Conservation (phyloP, 1,140 invertebrate species). For the Lordiphosa collinella region DNA sequence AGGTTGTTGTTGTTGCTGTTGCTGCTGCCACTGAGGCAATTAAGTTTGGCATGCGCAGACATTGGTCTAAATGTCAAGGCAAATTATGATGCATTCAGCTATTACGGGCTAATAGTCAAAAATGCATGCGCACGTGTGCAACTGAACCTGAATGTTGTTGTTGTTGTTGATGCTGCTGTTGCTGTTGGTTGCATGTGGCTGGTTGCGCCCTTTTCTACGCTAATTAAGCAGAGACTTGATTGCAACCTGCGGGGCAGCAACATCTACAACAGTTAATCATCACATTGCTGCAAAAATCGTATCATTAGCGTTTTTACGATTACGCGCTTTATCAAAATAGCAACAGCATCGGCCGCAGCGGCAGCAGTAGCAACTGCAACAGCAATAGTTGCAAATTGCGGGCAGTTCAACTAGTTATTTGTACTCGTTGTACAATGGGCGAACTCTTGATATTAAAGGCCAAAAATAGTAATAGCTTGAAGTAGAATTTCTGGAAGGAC, state of each 20-base stretch:
- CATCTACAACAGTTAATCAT: slow-evolving; percentile 66
- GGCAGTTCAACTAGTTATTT: background rate
- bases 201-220: slow-evolving; percentile 70
- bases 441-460: background rate
- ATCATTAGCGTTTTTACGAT: slow-evolving; percentile 73
- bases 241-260: slow-evolving; percentile 16
- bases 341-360: slow-evolving; percentile 24
- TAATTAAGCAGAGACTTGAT: slow-evolving; percentile 57
- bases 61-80: slow-evolving; percentile 74
- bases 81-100: slow-evolving; percentile 74
- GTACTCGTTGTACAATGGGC: slow-evolving; percentile 4
- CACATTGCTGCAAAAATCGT: slow-evolving; percentile 64
- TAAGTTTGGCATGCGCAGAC: slow-evolving; percentile 69
- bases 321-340: slow-evolving; percentile 72
- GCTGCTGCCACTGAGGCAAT: slow-evolving; percentile 41
- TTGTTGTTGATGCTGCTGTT: slow-evolving; percentile 11
- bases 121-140: slow-evolving; percentile 69
- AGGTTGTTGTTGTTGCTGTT: slow-evolving; percentile 20
- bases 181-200: slow-evolving; percentile 47
- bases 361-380: slow-evolving; percentile 11
- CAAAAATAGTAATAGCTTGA: no score
- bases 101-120: slow-evolving; percentile 70
- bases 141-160: slow-evolving; percentile 17
- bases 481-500: no score
- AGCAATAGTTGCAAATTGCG: slow-evolving; percentile 24